Evolutionary conservation across 2,888 invertebrate species (phyloP).

Genomic region (Crocallis elinguaria): DNA sequence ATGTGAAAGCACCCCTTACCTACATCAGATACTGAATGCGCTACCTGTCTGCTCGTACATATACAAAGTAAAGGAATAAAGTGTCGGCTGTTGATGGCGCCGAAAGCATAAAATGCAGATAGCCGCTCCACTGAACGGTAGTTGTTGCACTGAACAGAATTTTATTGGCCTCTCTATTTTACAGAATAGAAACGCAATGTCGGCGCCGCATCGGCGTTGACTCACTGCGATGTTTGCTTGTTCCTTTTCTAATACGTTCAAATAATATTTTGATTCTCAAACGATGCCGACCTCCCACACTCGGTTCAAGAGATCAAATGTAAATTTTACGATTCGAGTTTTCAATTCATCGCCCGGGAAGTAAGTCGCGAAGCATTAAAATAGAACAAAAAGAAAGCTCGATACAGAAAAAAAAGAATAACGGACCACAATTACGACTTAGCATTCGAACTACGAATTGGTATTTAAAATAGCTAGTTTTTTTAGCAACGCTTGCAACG

Average conservation of each 20-base stretch:
- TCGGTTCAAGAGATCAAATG: slow-evolving; percentile 19
- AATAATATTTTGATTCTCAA: slow-evolving; percentile 33
- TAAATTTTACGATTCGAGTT: slow-evolving; percentile 23
- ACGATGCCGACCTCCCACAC: slow-evolving; percentile 15
- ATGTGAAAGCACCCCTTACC: slow-evolving; percentile 52
- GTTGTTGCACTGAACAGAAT: slow-evolving; percentile 64
- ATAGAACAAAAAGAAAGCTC: too few species aligned
- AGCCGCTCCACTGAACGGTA: slow-evolving; percentile 67
- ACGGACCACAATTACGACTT: slow-evolving; percentile 23
- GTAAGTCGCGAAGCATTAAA: slow-evolving; percentile 37
- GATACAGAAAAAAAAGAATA: background rate
- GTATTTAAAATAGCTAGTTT: slow-evolving; percentile 48
- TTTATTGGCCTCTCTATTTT: slow-evolving; percentile 63
- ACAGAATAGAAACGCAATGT: slow-evolving; percentile 30
- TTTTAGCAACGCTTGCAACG: slow-evolving; percentile 56
- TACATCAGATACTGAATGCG: slow-evolving; percentile 39
- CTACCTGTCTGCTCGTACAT: slow-evolving; percentile 36
- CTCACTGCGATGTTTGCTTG: slow-evolving; percentile 41
- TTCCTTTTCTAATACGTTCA: slow-evolving; percentile 31
- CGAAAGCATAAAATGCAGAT: slow-evolving; percentile 77
- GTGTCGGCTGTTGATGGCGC: slow-evolving; percentile 56
- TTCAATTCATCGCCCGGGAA: slow-evolving; percentile 37
- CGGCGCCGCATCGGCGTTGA: slow-evolving; percentile 10
- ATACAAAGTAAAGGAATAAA: slow-evolving; percentile 70
- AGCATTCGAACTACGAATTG: slow-evolving; percentile 23